Evolutionary conservation across 1,140 invertebrate genomes (phyloP).

Genomic region (Bombus soroeensis): DNA sequence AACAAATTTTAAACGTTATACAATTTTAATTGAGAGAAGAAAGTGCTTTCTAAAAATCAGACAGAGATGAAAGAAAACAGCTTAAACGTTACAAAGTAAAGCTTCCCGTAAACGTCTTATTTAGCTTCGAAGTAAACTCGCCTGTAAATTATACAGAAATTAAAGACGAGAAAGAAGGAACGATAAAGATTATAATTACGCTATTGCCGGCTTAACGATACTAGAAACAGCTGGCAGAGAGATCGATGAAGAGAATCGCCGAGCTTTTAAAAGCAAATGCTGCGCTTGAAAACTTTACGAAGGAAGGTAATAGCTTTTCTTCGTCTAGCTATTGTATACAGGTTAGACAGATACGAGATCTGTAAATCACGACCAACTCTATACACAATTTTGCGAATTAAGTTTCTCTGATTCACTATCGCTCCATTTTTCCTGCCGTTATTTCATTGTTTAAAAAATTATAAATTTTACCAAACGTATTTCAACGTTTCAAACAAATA

Average conservation of each 20-base stretch:
- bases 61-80: no score
- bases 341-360: background rate
- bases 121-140: background rate
- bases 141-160: background rate
- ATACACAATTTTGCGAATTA: background rate
- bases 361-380: background rate
- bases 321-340: background rate
- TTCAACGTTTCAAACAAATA: background rate
- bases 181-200: background rate
- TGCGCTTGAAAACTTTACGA: background rate
- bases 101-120: background rate
- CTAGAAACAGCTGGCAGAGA: constrained; percentile 10
- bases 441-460: no score
- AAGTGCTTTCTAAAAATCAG: no score
- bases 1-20: background rate
- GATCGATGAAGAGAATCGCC: background rate
- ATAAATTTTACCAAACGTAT: background rate
- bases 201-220: background rate
- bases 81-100: background rate
- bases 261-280: background rate
- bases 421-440: background rate
- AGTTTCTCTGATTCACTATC: background rate
- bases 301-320: constrained; percentile 11
- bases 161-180: background rate
- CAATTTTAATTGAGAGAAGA: background rate